Evolutionary conservation across 2,888 invertebrate species (phyloP).

Genomic region (Pardosa pseudoannulata): DNA sequence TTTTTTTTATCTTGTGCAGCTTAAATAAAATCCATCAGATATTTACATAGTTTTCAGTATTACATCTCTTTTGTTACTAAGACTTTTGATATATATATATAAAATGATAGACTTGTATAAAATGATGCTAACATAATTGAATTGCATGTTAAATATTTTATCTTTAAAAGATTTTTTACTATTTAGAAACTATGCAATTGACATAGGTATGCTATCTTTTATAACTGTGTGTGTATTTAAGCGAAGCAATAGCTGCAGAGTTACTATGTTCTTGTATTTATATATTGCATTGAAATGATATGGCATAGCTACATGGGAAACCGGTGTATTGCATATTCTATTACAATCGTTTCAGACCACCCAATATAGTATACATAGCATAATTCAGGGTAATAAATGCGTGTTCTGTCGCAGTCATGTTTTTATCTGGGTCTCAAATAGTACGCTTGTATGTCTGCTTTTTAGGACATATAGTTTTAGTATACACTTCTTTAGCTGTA

Average conservation of each 20-base stretch:
- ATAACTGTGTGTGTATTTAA: neutral
- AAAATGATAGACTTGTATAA: too few relatives aligned
- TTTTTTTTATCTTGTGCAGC: too few relatives aligned
- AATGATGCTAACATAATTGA: too few relatives aligned
- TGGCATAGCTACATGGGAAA: constrained; percentile 55
- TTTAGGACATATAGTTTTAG: constrained; percentile 52
- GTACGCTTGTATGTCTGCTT: constrained; percentile 55
- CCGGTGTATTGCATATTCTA: constrained; percentile 20
- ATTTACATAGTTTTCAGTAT: too few relatives aligned
- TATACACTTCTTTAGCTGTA: constrained; percentile 31
- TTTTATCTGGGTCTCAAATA: constrained; percentile 55
- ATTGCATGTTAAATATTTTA: too few relatives aligned
- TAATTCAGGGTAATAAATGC: constrained; percentile 57
- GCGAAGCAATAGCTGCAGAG: neutral
- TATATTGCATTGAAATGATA: constrained; percentile 11
- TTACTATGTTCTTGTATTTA: neutral
- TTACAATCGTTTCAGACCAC: constrained; percentile 37
- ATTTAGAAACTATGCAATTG: neutral
- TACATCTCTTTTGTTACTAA: too few relatives aligned
- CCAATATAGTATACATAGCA: constrained; percentile 29
- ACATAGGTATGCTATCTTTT: neutral
- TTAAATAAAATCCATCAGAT: too few relatives aligned
- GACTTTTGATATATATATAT: too few relatives aligned
- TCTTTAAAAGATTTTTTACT: too few relatives aligned
- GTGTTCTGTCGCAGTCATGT: constrained; percentile 49